Evolutionary conservation across 2,888 invertebrate genomes (phyloP).

Genomic region (Cataglyphis cursor): DNA sequence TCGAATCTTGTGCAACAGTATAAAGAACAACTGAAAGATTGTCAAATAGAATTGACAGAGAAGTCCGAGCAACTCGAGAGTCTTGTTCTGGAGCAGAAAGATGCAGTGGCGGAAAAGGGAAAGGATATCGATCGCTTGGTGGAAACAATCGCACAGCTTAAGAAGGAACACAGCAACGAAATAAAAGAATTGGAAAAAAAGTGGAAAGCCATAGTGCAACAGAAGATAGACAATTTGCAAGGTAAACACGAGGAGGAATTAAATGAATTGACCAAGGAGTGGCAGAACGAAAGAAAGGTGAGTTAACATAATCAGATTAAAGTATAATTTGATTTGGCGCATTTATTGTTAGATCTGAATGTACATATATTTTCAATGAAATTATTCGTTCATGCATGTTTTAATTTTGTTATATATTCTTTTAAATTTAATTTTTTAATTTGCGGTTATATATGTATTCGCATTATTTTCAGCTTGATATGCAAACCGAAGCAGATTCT

Average conservation of each 20-base stretch:
- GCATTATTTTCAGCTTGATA: conserved; percentile 72
- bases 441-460: conserved; percentile 56
- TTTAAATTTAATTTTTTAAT: conserved; percentile 55
- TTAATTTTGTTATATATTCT: conserved; percentile 7
- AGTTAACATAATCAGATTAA: conserved; percentile 50
- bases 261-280: conserved; percentile 84
- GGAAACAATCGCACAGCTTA: conserved; percentile 76
- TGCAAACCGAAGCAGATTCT: conserved; percentile 66
- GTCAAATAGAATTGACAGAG: conserved; percentile 83
- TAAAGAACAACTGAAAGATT: conserved; percentile 84
- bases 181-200: conserved; percentile 83
- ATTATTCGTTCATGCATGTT: background rate
- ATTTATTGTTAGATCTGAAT: background rate
- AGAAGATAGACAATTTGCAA: conserved; percentile 80
- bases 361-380: background rate
- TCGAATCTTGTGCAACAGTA: conserved; percentile 83
- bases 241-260: conserved; percentile 81
- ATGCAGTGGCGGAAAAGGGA: conserved; percentile 74
- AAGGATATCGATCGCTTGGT: conserved; percentile 78
- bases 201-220: conserved; percentile 81
- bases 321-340: background rate
- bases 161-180: conserved; percentile 81
- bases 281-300: conserved; percentile 86
- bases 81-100: conserved; percentile 79
- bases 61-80: conserved; percentile 84